Conservation (phyloP, 2,797 vertebrate species). For the Fringilla coelebs region DNA sequence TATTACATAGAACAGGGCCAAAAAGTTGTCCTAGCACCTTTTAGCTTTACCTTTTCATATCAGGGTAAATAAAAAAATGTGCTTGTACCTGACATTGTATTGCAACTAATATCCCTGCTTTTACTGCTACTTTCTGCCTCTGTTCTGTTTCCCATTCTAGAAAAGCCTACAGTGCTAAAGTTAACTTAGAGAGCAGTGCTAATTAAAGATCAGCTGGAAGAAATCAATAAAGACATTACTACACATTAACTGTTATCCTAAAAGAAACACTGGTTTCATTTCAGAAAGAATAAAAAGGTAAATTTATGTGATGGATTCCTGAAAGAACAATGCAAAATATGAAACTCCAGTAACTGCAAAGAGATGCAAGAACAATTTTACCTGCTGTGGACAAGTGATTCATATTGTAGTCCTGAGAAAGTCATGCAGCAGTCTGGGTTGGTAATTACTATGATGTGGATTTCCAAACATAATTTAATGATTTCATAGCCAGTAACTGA, state of each 20-base stretch:
- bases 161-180: background rate
- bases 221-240: constrained; percentile 1
- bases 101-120: background rate
- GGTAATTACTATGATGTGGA: background rate
- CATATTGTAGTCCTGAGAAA: background rate
- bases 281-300: background rate
- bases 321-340: background rate
- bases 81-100: background rate
- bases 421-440: background rate
- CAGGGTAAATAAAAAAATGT: background rate
- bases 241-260: background rate
- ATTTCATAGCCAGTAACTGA: background rate
- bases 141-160: background rate
- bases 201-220: constrained; percentile 1
- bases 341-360: background rate
- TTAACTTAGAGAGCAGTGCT: background rate
- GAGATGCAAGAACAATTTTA: background rate
- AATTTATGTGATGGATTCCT: background rate
- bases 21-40: background rate
- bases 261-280: background rate
- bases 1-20: background rate
- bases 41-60: background rate
- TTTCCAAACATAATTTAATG: background rate
- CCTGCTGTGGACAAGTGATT: background rate
- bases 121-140: background rate